Conservation (phyloP, 2,113 vertebrate species). For the Gallinago undulata region DNA sequence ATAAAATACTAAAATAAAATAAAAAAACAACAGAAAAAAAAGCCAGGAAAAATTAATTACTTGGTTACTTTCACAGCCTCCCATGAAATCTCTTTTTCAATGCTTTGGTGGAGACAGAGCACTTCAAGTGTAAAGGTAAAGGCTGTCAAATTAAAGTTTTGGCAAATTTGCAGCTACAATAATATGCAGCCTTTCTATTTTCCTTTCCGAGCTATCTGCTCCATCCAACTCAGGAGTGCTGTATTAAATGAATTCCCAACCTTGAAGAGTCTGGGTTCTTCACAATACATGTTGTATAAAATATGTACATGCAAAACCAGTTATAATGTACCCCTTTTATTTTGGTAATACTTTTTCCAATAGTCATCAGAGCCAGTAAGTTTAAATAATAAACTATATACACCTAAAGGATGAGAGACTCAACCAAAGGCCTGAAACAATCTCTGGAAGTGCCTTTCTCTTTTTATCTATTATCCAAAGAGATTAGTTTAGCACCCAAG, state of each 20-base stretch:
- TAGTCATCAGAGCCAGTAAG: background rate
- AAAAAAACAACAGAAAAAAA: too few species aligned
- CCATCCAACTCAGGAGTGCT: background rate
- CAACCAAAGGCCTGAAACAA: background rate
- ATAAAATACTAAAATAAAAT: background rate
- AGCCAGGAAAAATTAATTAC: background rate
- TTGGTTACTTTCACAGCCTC: background rate
- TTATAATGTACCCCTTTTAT: background rate
- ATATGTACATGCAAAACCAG: background rate
- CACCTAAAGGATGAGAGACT: background rate
- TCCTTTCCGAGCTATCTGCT: background rate
- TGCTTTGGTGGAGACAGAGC: background rate
- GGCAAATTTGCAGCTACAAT: background rate
- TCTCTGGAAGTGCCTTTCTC: background rate
- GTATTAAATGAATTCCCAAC: background rate
- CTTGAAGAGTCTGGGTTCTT: background rate
- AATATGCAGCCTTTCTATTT: background rate
- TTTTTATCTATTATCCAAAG: background rate
- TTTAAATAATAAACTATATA: background rate
- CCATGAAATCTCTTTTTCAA: background rate
- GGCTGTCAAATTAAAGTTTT: background rate
- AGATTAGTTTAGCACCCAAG: background rate
- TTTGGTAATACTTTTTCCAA: background rate
- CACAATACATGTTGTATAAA: background rate
- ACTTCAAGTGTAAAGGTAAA: background rate